These are phyloP conservation scores for Piaya cayana DNA, from an alignment of 2,113 vertebrate species.

Conservation along the genomic window DNA sequence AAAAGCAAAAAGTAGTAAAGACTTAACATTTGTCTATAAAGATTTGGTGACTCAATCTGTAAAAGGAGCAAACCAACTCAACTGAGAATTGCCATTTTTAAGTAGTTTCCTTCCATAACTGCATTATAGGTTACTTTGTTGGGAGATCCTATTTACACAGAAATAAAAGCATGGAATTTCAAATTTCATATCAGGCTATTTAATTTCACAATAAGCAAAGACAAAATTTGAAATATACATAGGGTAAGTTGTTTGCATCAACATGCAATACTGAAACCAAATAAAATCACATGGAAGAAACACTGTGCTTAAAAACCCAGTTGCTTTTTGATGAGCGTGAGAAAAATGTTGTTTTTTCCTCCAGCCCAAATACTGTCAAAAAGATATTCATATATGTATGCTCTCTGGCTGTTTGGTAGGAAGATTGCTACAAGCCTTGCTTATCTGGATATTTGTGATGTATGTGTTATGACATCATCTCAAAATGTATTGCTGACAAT, in stretches of 20 bases:
- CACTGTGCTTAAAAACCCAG: constrained; percentile 18
- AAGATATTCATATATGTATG: background rate
- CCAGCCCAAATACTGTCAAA: constrained; percentile 23
- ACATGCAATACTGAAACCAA: background rate
- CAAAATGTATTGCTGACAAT: constrained; percentile 6
- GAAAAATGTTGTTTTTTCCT: constrained; percentile 10
- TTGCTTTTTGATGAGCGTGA: constrained; percentile 12
- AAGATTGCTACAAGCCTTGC: constrained; percentile 36
- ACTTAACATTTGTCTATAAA: background rate
- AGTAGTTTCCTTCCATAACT: constrained; percentile 12
- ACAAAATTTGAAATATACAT: background rate
- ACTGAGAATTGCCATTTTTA: constrained; percentile 4
- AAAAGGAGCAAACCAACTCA: background rate
- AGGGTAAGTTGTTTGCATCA: background rate
- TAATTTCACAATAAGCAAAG: constrained; percentile 7
- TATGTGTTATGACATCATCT: background rate
- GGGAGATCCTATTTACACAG: background rate
- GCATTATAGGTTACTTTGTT: constrained; percentile 11
- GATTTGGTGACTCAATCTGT: background rate
- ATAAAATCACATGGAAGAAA: background rate
- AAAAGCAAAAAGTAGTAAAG: background rate
- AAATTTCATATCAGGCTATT: constrained; percentile 1
- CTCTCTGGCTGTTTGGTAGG: background rate
- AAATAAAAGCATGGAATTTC: constrained; percentile 22
- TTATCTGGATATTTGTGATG: background rate